These are phyloP conservation scores for Chironomus striatipennis DNA, from an alignment of 1,140 invertebrate species.

Conservation along the genomic window DNA sequence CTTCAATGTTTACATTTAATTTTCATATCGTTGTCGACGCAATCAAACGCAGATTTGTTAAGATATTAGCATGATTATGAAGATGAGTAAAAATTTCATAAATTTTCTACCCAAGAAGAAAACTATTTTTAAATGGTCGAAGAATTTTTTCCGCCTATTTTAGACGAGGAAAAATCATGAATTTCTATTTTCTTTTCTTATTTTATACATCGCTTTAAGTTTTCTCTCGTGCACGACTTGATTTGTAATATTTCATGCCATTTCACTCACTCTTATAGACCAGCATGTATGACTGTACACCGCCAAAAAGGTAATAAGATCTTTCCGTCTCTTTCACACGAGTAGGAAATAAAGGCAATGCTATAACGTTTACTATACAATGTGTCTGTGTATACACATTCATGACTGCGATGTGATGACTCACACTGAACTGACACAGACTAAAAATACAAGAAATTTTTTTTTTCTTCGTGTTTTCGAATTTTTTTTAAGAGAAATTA, in stretches of 20 bases:
- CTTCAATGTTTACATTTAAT: too few relatives aligned
- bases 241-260: background rate
- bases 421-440: slow-evolving; percentile 22
- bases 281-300: background rate
- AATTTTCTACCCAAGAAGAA: too few relatives aligned
- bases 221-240: background rate
- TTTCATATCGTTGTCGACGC: too few relatives aligned
- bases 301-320: slow-evolving; percentile 1
- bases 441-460: slow-evolving; percentile 17
- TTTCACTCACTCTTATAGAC: background rate
- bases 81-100: too few relatives aligned
- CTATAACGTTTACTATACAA: slow-evolving; percentile 14
- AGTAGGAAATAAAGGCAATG: slow-evolving; percentile 1
- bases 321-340: background rate
- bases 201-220: background rate
- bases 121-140: background rate
- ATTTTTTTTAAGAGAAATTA: background rate
- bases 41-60: too few relatives aligned
- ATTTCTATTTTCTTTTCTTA: background rate
- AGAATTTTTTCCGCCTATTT: slow-evolving; percentile 12
- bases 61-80: too few relatives aligned
- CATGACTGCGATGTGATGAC: slow-evolving; percentile 20
- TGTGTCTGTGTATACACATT: slow-evolving; percentile 12
- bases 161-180: background rate
- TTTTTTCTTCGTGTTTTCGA: background rate